phyloP scores from a whole-genome alignment of 2,113 vertebrate species.

The Takifugu bimaculatus region DNA sequence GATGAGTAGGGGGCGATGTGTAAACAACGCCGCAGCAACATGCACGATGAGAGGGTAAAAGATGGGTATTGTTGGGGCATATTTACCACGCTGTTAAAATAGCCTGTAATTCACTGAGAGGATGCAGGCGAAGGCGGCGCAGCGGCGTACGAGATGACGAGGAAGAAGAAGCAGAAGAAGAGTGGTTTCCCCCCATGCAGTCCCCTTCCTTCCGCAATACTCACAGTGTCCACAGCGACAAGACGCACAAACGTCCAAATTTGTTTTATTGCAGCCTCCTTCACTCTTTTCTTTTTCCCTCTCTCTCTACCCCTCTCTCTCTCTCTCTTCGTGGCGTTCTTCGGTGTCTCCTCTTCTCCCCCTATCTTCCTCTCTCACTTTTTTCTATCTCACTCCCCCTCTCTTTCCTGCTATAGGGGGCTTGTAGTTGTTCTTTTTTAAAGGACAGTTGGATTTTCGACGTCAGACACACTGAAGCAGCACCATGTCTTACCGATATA shows the following conservation, averaged over 20 bases:
- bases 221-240: conserved; percentile 94
- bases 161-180: conserved; percentile 39
- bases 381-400: conserved; percentile 26
- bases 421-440: conserved; percentile 42
- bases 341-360: conserved; percentile 67
- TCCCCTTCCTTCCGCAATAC: conserved; percentile 80
- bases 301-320: conserved; percentile 16
- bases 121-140: conserved; percentile 64
- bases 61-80: conserved; percentile 82
- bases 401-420: conserved; percentile 75
- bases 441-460: conserved; percentile 93
- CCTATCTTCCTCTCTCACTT: conserved; percentile 28
- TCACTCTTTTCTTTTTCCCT: conserved; percentile 63
- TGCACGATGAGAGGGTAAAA: conserved; percentile 65
- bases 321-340: conserved; percentile 48
- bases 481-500: conserved; percentile 81
- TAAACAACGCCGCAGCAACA: conserved; percentile 66
- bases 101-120: conserved; percentile 93
- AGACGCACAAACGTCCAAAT: conserved; percentile 85
- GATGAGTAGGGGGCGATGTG: conserved; percentile 56
- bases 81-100: conserved; percentile 95
- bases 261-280: conserved; percentile 92
- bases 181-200: conserved; percentile 77
- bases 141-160: conserved; percentile 69
- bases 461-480: conserved; percentile 86